Percentiles rank a stretch among this genome's conserved stretches.
Evolutionary conservation across 2,113 vertebrate species (phyloP).

Genomic region (Pterophyllum scalare): DNA sequence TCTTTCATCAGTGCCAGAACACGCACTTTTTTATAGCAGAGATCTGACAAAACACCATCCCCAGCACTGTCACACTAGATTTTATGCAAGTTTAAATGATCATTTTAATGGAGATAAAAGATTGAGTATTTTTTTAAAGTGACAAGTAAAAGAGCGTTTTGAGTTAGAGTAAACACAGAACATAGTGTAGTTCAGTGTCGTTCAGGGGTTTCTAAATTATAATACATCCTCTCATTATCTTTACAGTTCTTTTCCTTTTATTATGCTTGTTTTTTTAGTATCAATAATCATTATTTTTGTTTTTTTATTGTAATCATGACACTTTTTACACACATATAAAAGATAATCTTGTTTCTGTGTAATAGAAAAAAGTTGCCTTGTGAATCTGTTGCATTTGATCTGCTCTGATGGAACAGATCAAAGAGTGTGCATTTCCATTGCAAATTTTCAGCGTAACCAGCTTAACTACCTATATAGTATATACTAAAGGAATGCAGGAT

Average conservation of each 20-base stretch:
- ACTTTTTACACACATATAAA: not conserved
- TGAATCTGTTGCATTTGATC: not conserved
- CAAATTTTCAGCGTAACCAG: too few species aligned
- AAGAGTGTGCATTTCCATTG: too few species aligned
- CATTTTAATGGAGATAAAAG: not conserved
- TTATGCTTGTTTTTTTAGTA: not conserved
- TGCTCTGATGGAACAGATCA: too few species aligned
- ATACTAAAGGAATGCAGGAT: too few species aligned
- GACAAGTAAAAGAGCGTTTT: constrained; percentile 15
- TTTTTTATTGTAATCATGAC: not conserved
- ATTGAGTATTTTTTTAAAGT: constrained; percentile 4
- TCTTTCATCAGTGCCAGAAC: constrained; percentile 14
- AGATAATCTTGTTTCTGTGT: not conserved
- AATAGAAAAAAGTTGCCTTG: not conserved
- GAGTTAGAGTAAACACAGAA: constrained; percentile 5
- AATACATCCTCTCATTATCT: not conserved
- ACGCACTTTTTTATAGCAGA: constrained; percentile 12
- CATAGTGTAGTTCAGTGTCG: not conserved
- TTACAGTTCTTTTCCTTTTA: not conserved
- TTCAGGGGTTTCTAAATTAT: not conserved
- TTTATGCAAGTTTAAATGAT: not conserved
- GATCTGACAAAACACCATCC: constrained; percentile 38
- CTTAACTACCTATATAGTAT: too few species aligned
- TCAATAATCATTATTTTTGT: not conserved
- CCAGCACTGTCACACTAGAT: constrained; percentile 1